Evolutionary conservation across 2,797 vertebrate species (phyloP).

Genomic region (Huso huso): DNA sequence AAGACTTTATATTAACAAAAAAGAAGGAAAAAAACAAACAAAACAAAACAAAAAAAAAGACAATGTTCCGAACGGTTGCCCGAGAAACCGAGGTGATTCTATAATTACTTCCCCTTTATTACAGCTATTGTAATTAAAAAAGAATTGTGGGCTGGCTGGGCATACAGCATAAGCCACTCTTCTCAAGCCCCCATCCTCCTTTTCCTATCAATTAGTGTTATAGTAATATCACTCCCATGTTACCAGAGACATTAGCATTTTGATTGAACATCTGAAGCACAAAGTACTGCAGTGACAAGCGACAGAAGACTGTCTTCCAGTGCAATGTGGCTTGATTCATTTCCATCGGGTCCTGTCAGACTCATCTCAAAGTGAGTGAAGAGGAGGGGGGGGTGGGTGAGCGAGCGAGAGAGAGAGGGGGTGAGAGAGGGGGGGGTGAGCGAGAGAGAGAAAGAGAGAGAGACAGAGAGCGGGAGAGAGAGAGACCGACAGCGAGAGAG

Average conservation of each 20-base stretch:
- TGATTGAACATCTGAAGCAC: slow-evolving; percentile 85
- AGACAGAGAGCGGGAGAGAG: slow-evolving; percentile 23
- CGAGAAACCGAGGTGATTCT: slow-evolving; percentile 66
- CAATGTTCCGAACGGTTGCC: slow-evolving; percentile 42
- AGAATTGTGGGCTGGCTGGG: slow-evolving; percentile 76
- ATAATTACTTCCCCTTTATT: slow-evolving; percentile 76
- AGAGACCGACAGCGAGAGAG: slow-evolving; percentile 4
- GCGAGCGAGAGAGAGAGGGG: slow-evolving; percentile 7
- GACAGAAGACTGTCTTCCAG: slow-evolving; percentile 76
- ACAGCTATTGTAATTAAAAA: slow-evolving; percentile 78
- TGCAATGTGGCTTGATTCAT: slow-evolving; percentile 66
- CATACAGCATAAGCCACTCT: slow-evolving; percentile 50
- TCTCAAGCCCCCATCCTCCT: slow-evolving; percentile 62
- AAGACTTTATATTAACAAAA: too few species aligned
- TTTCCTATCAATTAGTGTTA: slow-evolving; percentile 89
- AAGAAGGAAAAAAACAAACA: not conserved
- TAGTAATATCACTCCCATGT: slow-evolving; percentile 81
- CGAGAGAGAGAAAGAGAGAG: slow-evolving; percentile 32
- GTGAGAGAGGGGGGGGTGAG: slow-evolving; percentile 13
- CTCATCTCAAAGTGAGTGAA: slow-evolving; percentile 28
- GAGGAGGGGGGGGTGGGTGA: slow-evolving; percentile 21
- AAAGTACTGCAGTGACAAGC: slow-evolving; percentile 60
- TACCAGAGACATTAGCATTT: slow-evolving; percentile 83
- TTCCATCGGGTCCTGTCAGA: slow-evolving; percentile 69
- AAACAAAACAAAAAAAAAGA: slow-evolving; percentile 15